Evolutionary conservation across 1,140 invertebrate species (phyloP).

Genomic region (Pseudoatta argentina): DNA sequence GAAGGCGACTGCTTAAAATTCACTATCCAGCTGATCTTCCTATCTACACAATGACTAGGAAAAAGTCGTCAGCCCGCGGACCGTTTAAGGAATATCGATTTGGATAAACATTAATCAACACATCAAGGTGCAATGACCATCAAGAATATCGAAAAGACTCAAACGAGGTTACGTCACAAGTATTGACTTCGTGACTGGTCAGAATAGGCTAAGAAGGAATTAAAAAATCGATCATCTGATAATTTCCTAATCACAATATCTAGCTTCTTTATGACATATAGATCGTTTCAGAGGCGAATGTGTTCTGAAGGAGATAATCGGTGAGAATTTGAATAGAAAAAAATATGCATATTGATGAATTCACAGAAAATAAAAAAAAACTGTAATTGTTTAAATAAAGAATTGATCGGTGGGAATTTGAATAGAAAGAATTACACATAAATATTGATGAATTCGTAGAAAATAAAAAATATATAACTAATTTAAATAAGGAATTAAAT

Average conservation of each 20-base stretch:
- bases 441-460: background rate
- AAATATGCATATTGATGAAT: background rate
- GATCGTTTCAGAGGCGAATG: background rate
- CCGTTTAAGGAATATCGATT: conserved; percentile 1
- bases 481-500: background rate
- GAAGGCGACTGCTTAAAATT: conserved; percentile 6
- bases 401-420: background rate
- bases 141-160: conserved; percentile 30
- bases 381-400: background rate
- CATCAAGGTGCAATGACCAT: background rate
- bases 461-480: background rate
- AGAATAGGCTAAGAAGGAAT: conserved; percentile 6
- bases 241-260: conserved; percentile 46
- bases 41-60: background rate
- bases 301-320: background rate
- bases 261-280: conserved; percentile 39
- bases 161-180: conserved; percentile 47
- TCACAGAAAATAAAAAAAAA: background rate
- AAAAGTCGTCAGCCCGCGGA: background rate
- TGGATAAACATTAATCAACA: conserved; percentile 38
- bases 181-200: conserved; percentile 36
- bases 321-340: background rate
- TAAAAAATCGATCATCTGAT: conserved; percentile 42
- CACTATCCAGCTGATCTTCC: background rate
- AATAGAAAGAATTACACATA: background rate